Evolutionary conservation across 2,113 vertebrate genomes (phyloP).

Genomic region (Psilopsiagon aymara): DNA sequence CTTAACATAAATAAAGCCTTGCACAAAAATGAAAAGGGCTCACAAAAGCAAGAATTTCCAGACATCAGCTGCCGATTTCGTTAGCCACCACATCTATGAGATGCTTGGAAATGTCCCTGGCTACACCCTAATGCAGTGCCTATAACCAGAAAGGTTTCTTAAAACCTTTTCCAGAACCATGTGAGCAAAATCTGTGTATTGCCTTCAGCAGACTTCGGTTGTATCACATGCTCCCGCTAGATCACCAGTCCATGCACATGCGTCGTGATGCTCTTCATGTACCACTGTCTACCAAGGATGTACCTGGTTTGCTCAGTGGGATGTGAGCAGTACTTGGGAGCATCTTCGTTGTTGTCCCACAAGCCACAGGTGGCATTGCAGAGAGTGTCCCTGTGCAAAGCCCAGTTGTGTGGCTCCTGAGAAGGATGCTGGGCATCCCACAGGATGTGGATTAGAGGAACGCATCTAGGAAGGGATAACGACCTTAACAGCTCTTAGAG

Average conservation of each 20-base stretch:
- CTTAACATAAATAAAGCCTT: background rate
- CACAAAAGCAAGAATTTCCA: background rate
- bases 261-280: background rate
- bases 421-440: background rate
- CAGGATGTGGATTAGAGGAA: background rate
- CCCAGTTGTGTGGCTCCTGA: background rate
- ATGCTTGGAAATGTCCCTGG: background rate
- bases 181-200: rapidly evolving
- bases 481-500: background rate
- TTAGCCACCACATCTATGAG: background rate
- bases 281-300: rapidly evolving
- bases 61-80: background rate
- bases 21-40: background rate
- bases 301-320: background rate
- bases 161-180: background rate
- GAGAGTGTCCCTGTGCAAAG: background rate
- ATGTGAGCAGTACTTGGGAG: background rate
- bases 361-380: rapidly evolving
- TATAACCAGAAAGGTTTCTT: background rate
- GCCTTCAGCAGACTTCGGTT: background rate
- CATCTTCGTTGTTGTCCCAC: background rate
- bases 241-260: background rate
- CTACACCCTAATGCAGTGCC: rapidly evolving
- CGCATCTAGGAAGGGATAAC: background rate
- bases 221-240: background rate